Conservation (phyloP, 2,797 vertebrate genomes). For the Sebastes alutus region DNA sequence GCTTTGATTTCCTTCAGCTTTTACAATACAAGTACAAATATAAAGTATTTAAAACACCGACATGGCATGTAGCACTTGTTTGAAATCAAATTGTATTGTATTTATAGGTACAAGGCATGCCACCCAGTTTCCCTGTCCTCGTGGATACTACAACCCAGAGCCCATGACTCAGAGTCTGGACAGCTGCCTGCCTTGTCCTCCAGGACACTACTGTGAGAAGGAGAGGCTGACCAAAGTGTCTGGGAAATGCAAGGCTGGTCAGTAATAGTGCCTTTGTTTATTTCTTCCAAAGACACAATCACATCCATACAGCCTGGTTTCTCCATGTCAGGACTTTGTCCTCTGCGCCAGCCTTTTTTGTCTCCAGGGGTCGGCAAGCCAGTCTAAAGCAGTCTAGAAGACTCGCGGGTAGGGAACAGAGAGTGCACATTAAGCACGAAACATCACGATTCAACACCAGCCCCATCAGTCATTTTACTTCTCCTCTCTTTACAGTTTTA, state of each 20-base stretch:
- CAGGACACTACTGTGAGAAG: constrained; percentile 91
- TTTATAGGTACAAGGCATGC: constrained; percentile 87
- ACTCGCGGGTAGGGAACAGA: constrained; percentile 4
- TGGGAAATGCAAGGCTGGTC: constrained; percentile 91
- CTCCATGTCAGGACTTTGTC: constrained; percentile 42
- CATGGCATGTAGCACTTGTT: background rate
- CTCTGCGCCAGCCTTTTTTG: constrained; percentile 24
- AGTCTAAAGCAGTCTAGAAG: constrained; percentile 17
- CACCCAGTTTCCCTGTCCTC: constrained; percentile 92
- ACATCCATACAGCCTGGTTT: constrained; percentile 13
- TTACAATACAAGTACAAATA: background rate
- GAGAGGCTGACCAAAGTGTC: constrained; percentile 89
- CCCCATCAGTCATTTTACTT: constrained; percentile 6
- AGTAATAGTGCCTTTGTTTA: constrained; percentile 58
- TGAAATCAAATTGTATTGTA: constrained; percentile 5
- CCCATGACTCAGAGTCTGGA: constrained; percentile 92
- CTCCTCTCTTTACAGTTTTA: background rate
- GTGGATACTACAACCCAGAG: constrained; percentile 96
- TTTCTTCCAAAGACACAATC: constrained; percentile 31
- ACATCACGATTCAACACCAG: constrained; percentile 1
- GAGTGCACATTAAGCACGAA: constrained; percentile 33
- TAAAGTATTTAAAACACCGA: background rate
- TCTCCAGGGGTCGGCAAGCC: constrained; percentile 2
- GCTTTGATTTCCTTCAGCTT: background rate
- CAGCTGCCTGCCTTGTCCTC: constrained; percentile 93